phyloP scores from a whole-genome alignment of 2,888 invertebrate species.

The Zelleria hepariella region DNA sequence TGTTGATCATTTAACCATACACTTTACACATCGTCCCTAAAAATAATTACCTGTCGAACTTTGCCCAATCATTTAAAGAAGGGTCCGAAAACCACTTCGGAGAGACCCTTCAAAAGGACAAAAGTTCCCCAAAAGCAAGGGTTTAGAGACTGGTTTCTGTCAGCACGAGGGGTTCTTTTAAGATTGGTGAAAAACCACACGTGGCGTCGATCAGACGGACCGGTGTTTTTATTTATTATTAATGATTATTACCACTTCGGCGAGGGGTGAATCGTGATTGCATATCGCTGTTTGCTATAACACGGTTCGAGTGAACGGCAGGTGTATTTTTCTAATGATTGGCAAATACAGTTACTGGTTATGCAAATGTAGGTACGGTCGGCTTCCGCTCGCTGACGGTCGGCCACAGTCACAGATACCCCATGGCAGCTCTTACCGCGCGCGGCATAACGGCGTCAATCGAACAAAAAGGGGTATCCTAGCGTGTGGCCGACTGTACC shows the following conservation, averaged over 20 bases:
- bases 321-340: neutral
- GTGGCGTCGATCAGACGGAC: conserved; percentile 12
- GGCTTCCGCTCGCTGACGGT: no score
- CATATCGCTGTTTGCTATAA: neutral
- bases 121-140: neutral
- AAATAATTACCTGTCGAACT: conserved; percentile 14
- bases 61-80: conserved; percentile 17
- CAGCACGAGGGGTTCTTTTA: neutral
- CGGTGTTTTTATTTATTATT: neutral
- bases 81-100: conserved; percentile 1
- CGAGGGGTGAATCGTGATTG: neutral
- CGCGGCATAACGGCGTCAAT: no score
- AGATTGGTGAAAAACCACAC: conserved; percentile 4
- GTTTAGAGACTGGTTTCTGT: neutral
- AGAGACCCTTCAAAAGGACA: neutral
- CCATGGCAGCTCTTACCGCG: no score
- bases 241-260: conserved; percentile 1
- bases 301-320: neutral
- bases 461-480: no score
- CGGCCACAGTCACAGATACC: no score
- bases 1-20: conserved; percentile 3
- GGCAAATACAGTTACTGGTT: neutral
- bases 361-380: no score
- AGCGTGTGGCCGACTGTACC: no score
- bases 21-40: conserved; percentile 4